Base-by-base conservation (phyloP, 2,888 invertebrate species). In the Agonum fuliginosum region DNA sequence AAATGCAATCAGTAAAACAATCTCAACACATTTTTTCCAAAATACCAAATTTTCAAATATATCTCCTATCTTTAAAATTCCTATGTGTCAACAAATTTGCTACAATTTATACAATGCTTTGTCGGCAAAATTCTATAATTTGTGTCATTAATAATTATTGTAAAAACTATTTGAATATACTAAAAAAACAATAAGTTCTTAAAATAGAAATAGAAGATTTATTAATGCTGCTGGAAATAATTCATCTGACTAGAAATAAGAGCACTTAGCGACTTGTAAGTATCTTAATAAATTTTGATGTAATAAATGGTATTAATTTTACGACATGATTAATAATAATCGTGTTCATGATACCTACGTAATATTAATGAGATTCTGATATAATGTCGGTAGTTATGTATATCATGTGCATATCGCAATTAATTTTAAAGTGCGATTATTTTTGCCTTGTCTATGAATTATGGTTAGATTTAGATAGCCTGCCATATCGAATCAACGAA, bases 291-390 rank as follows among this genome's bases (percentile, higher is more conserved):
- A 71, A 71, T 71, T 71, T 71, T 20, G 51, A 71, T 51, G 30
- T 71, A 71, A 71, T 51, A 34, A 71, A 71, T 71, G 71, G 71
- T 73, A 73, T 73, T 73, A 73, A 24, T 73, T 58, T 58, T 73
- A 73, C 58, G 73, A 73, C 58, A 58, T 73, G 73, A 73, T 73
- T 58, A 73, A 73, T 73, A 73, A 73, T 73, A 58, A 54, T 19
- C 37, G 58, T 41, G 58, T 22, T 37, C 30, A 19, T 58, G 73
- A 46, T 71, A 46, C 71, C 14, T 70, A 27, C 54, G 22, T 54
- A 37, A 72, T 72, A 72, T 72, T 54, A 72, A 72, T 72, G 58
- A 72, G 54, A 72, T 72, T 43, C 72, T 54, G 72, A 72, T 72
- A 72, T 72, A 58, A 72, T 72, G 72, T 72, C 58, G 58, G 72